Conservation (phyloP, 2,797 vertebrate genomes). For the Acipenser ruthenus region DNA sequence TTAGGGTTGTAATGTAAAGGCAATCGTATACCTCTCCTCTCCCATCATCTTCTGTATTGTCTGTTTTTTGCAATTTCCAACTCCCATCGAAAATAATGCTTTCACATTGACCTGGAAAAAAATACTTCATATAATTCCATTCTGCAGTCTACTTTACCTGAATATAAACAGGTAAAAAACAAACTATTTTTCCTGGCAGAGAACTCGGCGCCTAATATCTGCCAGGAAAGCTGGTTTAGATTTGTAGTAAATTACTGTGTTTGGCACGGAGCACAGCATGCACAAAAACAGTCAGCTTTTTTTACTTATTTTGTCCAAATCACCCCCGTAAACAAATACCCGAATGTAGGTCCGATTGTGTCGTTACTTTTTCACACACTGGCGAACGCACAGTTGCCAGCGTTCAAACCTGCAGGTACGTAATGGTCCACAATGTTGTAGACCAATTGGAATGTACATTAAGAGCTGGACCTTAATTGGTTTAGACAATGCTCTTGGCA, state of each 20-base stretch:
- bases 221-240: conserved; percentile 61
- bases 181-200: conserved; percentile 49
- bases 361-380: background rate
- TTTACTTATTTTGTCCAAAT: conserved; percentile 28
- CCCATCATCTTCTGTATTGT: conserved; percentile 5
- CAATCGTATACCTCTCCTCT: background rate
- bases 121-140: conserved; percentile 37
- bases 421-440: too few species aligned
- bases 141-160: conserved; percentile 50
- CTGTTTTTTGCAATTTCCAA: conserved; percentile 42
- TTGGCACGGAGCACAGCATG: conserved; percentile 38
- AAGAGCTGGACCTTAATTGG: background rate
- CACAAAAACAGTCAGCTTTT: conserved; percentile 53
- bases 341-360: conserved; percentile 48
- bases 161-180: conserved; percentile 51
- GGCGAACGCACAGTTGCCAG: background rate
- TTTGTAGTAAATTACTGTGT: conserved; percentile 51
- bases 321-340: conserved; percentile 23
- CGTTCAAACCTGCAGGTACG: too few species aligned
- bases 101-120: conserved; percentile 45
- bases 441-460: background rate
- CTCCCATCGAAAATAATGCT: conserved; percentile 40
- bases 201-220: conserved; percentile 19
- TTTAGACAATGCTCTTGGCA: conserved; percentile 6
- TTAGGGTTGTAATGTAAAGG: conserved; percentile 16